phyloP scores from a whole-genome alignment of 2,113 vertebrate genomes.

The Crotalus helleri region DNA sequence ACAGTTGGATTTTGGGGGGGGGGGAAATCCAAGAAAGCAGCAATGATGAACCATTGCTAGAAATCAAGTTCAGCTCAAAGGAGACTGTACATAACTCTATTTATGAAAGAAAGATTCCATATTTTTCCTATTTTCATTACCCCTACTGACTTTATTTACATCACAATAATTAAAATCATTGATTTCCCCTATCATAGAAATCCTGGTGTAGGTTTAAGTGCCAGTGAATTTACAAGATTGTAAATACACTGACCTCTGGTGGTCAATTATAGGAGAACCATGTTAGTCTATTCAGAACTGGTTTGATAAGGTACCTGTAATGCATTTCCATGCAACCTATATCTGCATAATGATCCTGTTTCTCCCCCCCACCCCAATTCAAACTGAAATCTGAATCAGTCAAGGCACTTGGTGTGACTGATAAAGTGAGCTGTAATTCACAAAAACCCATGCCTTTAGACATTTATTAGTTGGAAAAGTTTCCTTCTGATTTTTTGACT shows the following conservation, averaged over 20 bases:
- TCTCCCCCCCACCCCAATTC: not conserved
- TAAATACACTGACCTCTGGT: conserved; percentile 17
- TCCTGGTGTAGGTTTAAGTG: not conserved
- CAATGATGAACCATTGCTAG: not conserved
- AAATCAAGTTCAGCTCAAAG: not conserved
- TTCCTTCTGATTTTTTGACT: not conserved
- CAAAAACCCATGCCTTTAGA: not conserved
- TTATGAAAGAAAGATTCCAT: not conserved
- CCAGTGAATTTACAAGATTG: not conserved
- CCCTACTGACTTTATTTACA: not conserved
- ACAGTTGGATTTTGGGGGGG: not conserved
- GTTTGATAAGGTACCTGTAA: not conserved
- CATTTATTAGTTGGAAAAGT: not conserved
- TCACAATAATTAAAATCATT: not conserved
- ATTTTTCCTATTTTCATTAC: not conserved
- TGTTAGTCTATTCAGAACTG: not conserved
- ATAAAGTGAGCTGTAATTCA: not conserved
- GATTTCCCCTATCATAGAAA: not conserved
- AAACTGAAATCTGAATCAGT: not conserved
- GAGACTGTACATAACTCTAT: not conserved
- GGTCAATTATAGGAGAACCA: not conserved
- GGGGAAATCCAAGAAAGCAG: not conserved
- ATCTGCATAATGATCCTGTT: not conserved
- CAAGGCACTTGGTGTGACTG: not conserved
- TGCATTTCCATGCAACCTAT: not conserved